Evolutionary conservation across 2,113 vertebrate species (phyloP).

Genomic region (Pontoporia blainvillei): DNA sequence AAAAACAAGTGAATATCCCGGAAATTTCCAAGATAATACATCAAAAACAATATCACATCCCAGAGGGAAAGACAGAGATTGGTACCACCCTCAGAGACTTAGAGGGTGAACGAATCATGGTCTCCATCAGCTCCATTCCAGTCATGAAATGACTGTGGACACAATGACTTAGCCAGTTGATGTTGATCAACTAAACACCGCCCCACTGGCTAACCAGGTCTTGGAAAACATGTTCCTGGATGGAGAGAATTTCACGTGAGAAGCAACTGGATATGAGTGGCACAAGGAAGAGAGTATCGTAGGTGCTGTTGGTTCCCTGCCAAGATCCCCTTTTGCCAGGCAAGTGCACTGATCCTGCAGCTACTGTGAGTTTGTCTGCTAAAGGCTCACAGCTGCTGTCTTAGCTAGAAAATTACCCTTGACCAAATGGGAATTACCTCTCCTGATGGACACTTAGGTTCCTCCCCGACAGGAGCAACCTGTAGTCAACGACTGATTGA

Average conservation of each 20-base stretch:
- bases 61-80: not conserved
- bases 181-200: not conserved
- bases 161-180: not conserved
- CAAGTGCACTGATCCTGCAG: not conserved
- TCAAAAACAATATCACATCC: not conserved
- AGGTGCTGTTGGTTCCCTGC: not conserved
- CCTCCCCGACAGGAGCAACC: not conserved
- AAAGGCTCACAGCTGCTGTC: not conserved
- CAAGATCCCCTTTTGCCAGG: not conserved
- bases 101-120: not conserved
- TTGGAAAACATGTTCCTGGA: not conserved
- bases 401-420: not conserved
- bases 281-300: not conserved
- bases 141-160: not conserved
- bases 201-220: not conserved
- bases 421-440: not conserved
- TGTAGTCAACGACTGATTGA: not conserved
- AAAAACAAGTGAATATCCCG: not conserved
- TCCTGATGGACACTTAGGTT: too few species aligned
- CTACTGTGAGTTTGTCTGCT: not conserved
- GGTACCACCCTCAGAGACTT: not conserved
- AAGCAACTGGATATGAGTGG: not conserved
- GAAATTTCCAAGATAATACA: not conserved
- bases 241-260: not conserved
- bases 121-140: not conserved